Percentiles rank a stretch among this genome's conserved stretches.
Conservation (phyloP, 2,797 vertebrate species). For the Helostoma temminkii region DNA sequence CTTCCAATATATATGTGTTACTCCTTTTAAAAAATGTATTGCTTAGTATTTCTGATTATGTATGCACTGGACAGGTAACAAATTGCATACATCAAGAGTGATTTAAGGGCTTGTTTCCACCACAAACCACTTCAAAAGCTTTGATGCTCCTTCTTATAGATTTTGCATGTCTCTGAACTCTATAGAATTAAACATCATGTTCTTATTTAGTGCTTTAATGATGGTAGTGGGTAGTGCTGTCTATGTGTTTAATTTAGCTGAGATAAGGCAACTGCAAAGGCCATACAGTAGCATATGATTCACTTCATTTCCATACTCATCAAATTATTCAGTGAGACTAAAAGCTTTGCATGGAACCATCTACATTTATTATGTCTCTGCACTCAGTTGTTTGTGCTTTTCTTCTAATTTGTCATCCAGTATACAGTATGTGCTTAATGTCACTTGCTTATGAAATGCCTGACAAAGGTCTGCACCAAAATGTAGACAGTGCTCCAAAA, state of each 20-base stretch:
- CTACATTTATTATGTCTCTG: not conserved
- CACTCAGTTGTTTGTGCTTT: not conserved
- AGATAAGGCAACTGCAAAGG: constrained; percentile 9
- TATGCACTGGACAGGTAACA: not conserved
- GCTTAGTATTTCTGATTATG: not conserved
- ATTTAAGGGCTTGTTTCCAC: not conserved
- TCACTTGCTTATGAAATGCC: too few species aligned
- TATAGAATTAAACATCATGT: too few species aligned
- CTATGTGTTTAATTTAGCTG: constrained; percentile 1
- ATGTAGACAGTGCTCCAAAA: too few species aligned
- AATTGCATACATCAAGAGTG: not conserved
- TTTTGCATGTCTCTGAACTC: constrained; percentile 4
- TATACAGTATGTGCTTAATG: too few species aligned
- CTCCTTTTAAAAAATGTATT: not conserved
- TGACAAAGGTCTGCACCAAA: too few species aligned
- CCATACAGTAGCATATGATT: not conserved
- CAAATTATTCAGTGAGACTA: not conserved
- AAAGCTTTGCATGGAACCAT: not conserved
- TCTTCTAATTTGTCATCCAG: not conserved
- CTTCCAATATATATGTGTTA: too few species aligned
- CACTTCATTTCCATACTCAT: constrained; percentile 8
- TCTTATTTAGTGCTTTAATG: too few species aligned
- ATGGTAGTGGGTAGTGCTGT: not conserved
- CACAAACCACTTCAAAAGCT: not conserved
- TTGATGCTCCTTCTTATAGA: not conserved